Evolutionary conservation across 2,888 invertebrate species (phyloP), one percentile per base, ranked within the genome.

Genomic region (Amiota communis): DNA sequence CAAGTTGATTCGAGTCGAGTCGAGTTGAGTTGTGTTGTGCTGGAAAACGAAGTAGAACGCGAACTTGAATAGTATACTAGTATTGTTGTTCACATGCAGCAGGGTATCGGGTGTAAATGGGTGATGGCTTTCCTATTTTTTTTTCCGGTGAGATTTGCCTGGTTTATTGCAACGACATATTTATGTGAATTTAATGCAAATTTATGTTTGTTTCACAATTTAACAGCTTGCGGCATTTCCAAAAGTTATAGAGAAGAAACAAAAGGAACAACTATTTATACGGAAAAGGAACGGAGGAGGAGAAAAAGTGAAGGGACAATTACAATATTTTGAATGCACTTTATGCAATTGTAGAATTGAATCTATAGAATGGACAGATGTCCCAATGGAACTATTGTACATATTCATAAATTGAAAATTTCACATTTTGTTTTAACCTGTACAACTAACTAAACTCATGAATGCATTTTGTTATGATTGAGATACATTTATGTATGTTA

Each of bases 141-240:
- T 51, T 68, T 53, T 13, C 51, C 53, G 53, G 53, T 48, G 51
- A 68, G 51, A 68, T 68, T 68, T 68, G 17, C 51, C 51, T 68
- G 13, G 67, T 53, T 68, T 80, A 53, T 56, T 72, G 75, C 80
- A 79, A 80, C 85, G 88, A 83, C 87, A 87, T 88, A 87, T 88
- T 88, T 88, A 88, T 88, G 87, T 79, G 86, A 83, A 86, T 84
- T 88, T 88, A 85, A 88, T 88, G 88, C 87, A 87, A 88, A 88
- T 88, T 86, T 77, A 17, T 72, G 71, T 75, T 76, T 75, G 76
- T 73, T 76, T 74, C 72, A 77, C 75, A 79, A 71, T 79, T 73
- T 74, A 72, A 64, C 56, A 68, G 63, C 63, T 71, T 71, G 63
- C 63, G 64, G 20, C 36, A 36, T 63, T 63, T 63, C 36, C 36